Conservation (phyloP, 2,888 invertebrate genomes). For the Epinotia ramella region DNA sequence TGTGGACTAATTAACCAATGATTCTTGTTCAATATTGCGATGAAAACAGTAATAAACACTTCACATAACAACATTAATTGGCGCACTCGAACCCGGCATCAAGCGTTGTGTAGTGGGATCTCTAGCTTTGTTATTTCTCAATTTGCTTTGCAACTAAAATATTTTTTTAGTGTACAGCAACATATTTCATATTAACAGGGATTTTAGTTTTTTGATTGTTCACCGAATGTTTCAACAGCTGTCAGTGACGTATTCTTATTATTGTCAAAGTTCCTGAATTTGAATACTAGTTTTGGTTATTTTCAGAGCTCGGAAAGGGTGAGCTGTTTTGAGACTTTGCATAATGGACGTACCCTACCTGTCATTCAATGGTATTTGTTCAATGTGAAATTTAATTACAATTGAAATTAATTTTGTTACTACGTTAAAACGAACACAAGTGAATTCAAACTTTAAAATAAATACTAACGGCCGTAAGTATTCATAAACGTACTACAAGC, state of each 20-base stretch:
- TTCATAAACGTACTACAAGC: too few species aligned
- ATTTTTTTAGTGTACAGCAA: not conserved
- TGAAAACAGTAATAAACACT: slow-evolving; percentile 7
- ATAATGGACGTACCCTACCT: too few species aligned
- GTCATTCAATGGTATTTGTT: too few species aligned
- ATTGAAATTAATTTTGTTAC: too few species aligned
- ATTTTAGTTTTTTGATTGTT: not conserved
- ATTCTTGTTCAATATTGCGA: not conserved
- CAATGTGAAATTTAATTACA: too few species aligned
- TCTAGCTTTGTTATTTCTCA: slow-evolving; percentile 11
- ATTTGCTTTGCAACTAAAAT: not conserved
- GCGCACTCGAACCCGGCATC: slow-evolving; percentile 4
- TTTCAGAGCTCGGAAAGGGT: not conserved
- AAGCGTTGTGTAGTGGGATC: slow-evolving; percentile 10
- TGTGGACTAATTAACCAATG: not conserved
- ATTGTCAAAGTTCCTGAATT: not conserved
- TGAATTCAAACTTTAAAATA: too few species aligned
- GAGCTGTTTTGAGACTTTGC: too few species aligned
- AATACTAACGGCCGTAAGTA: too few species aligned
- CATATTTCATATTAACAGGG: not conserved
- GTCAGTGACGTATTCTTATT: not conserved
- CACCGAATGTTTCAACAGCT: not conserved
- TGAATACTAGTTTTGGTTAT: not conserved
- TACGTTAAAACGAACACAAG: too few species aligned
- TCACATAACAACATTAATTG: slow-evolving; percentile 17